Evolutionary conservation across 53 echinoderm and acorn worm species (phyloP).

Genomic region (Antedon mediterranea): DNA sequence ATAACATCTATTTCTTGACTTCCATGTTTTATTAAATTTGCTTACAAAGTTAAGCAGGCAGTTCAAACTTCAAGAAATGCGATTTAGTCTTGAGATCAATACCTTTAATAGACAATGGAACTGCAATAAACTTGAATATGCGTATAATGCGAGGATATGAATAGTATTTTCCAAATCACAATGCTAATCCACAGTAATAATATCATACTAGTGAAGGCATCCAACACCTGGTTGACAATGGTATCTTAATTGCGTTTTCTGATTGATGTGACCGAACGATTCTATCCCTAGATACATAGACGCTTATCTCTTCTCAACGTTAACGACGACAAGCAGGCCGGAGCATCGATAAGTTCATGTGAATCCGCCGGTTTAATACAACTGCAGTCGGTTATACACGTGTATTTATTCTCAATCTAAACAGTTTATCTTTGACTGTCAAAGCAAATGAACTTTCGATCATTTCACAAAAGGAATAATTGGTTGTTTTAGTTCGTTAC

Average conservation of each 20-base stretch:
- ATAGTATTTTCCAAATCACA: background rate
- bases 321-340: background rate
- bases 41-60: too few relatives aligned
- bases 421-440: background rate
- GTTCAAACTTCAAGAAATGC: too few relatives aligned
- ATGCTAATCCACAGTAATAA: background rate
- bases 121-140: background rate
- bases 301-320: background rate
- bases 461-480: background rate
- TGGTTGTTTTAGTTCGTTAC: background rate
- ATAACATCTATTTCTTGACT: too few relatives aligned
- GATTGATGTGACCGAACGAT: background rate
- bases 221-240: background rate
- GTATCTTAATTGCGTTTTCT: background rate
- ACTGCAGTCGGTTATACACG: background rate
- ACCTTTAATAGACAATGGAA: background rate
- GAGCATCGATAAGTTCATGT: background rate
- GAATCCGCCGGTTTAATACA: background rate
- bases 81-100: too few relatives aligned
- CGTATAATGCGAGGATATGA: background rate
- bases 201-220: background rate
- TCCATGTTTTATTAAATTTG: too few relatives aligned
- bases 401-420: background rate
- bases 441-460: background rate
- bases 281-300: background rate